Conservation (phyloP, 1,140 invertebrate genomes). For the Diabrotica undecimpunctata region DNA sequence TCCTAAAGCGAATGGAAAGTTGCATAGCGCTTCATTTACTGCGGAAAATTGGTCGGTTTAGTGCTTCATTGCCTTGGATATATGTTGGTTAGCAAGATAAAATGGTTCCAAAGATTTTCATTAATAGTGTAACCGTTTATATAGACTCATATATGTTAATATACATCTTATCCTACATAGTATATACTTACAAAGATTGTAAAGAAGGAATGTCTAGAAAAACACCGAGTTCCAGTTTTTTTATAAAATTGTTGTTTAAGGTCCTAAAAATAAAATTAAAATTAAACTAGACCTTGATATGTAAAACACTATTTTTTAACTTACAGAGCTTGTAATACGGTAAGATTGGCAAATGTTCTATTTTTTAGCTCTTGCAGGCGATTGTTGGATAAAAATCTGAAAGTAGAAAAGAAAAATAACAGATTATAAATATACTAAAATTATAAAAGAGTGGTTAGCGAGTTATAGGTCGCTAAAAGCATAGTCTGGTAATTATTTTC, state of each 20-base stretch:
- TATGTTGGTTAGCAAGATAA: too few relatives aligned
- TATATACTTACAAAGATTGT: conserved; percentile 41
- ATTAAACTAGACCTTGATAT: neutral
- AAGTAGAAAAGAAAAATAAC: neutral
- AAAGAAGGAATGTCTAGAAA: conserved; percentile 40
- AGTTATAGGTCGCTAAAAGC: too few relatives aligned
- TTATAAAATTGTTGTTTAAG: conserved; percentile 44
- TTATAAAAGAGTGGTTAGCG: too few relatives aligned
- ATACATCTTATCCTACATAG: neutral
- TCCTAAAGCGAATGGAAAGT: too few relatives aligned
- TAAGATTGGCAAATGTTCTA: conserved; percentile 28
- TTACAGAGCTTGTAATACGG: conserved; percentile 29
- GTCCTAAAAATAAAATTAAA: conserved; percentile 44
- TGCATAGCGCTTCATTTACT: too few relatives aligned
- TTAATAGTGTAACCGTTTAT: too few relatives aligned
- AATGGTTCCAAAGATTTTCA: too few relatives aligned
- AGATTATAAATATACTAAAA: too few relatives aligned
- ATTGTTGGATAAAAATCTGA: conserved; percentile 32
- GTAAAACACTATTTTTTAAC: conserved; percentile 17
- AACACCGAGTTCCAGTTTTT: conserved; percentile 34
- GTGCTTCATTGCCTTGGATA: too few relatives aligned
- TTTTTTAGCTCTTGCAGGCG: conserved; percentile 21
- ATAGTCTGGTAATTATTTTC: too few relatives aligned
- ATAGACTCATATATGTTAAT: too few relatives aligned
- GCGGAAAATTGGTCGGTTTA: too few relatives aligned